Conservation (phyloP, 2,797 vertebrate genomes). For the Toxotes lorentzi region DNA sequence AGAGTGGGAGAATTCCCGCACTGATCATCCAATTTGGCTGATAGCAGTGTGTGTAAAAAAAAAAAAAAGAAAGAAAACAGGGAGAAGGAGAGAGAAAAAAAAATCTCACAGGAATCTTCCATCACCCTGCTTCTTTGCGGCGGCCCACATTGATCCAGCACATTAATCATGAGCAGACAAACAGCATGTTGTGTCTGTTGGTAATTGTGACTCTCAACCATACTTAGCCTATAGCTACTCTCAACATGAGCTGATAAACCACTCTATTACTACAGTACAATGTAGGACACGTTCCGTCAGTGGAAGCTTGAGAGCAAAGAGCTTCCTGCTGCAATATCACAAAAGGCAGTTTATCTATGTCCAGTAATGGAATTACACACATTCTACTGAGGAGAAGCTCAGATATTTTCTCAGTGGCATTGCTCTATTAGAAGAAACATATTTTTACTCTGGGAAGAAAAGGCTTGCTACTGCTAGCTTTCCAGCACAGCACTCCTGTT, state of each 20-base stretch:
- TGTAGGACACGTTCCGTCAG: slow-evolving; percentile 74
- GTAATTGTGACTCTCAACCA: slow-evolving; percentile 83
- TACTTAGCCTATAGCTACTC: slow-evolving; percentile 83
- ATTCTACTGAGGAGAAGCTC: slow-evolving; percentile 51
- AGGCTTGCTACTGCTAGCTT: slow-evolving; percentile 46
- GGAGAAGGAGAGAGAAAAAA: slow-evolving; percentile 25
- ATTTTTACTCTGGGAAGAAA: slow-evolving; percentile 19
- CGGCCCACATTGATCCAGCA: slow-evolving; percentile 73
- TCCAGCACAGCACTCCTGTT: slow-evolving; percentile 60
- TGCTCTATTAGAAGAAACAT: slow-evolving; percentile 63
- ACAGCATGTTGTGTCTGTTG: slow-evolving; percentile 83
- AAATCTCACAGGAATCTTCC: slow-evolving; percentile 78
- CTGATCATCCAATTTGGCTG: slow-evolving; percentile 84
- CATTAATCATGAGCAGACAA: slow-evolving; percentile 84
- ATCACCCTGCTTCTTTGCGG: slow-evolving; percentile 66
- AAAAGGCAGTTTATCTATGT: slow-evolving; percentile 78
- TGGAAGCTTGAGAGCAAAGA: slow-evolving; percentile 65
- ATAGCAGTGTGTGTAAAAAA: slow-evolving; percentile 61
- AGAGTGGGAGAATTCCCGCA: slow-evolving; percentile 78
- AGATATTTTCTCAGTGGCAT: slow-evolving; percentile 56
- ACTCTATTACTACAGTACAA: slow-evolving; percentile 80
- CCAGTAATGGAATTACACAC: slow-evolving; percentile 70
- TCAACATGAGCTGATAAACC: slow-evolving; percentile 82
- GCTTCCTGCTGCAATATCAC: slow-evolving; percentile 73
- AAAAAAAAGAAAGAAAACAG: slow-evolving; percentile 44